These are phyloP conservation scores for Halichoeres trimaculatus DNA, from an alignment of 2,113 vertebrate species.

Conservation along the genomic window DNA sequence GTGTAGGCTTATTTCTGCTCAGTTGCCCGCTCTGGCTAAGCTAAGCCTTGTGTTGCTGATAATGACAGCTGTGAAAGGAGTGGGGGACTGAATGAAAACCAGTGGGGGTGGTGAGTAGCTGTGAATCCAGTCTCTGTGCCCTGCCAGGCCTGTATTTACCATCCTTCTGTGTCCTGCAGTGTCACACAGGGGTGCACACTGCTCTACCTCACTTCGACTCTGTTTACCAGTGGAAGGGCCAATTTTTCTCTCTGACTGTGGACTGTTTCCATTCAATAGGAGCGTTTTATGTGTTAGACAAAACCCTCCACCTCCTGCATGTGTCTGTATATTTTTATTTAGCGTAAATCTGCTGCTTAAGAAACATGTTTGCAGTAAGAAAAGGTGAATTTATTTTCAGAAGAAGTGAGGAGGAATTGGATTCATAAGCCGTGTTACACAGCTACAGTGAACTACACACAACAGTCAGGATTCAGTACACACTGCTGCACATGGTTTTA, in stretches of 20 bases:
- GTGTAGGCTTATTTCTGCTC: conserved; percentile 75
- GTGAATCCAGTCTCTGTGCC: conserved; percentile 61
- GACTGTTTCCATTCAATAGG: conserved; percentile 17
- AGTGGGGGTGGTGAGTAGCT: conserved; percentile 61
- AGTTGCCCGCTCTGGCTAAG: conserved; percentile 74
- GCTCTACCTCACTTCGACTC: conserved; percentile 41
- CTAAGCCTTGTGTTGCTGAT: conserved; percentile 79
- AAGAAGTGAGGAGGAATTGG: background rate
- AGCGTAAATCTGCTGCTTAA: conserved; percentile 23
- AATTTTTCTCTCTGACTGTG: conserved; percentile 32
- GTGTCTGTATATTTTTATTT: background rate
- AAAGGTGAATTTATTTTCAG: background rate
- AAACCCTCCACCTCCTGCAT: conserved; percentile 5
- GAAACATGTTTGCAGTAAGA: background rate
- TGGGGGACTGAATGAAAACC: conserved; percentile 75
- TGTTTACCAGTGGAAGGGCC: conserved; percentile 49
- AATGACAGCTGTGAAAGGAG: conserved; percentile 78
- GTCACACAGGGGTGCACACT: conserved; percentile 59
- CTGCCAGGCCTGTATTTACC: conserved; percentile 76
- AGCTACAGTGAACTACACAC: too few relatives aligned
- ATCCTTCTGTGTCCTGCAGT: conserved; percentile 65
- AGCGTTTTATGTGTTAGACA: conserved; percentile 21
- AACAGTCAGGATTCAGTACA: too few relatives aligned
- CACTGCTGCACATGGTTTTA: too few relatives aligned
- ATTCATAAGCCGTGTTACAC: too few relatives aligned